Conservation (phyloP, 2,797 vertebrate genomes). For the Pseudotriccus pelzelni region DNA sequence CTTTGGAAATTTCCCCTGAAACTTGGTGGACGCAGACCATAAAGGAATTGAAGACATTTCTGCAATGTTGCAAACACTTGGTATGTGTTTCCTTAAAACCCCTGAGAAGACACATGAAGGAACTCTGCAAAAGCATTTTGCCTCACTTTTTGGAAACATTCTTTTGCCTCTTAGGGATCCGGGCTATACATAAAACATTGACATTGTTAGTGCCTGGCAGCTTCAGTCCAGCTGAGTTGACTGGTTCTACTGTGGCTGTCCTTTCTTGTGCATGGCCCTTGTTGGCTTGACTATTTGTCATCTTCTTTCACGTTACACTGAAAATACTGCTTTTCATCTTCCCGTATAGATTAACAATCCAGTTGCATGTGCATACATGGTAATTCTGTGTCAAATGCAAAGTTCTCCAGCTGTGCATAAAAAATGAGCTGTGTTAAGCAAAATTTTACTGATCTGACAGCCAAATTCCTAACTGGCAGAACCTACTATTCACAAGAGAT, state of each 20-base stretch:
- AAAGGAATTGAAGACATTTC: not conserved
- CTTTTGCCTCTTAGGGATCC: not conserved
- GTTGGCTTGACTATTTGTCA: not conserved
- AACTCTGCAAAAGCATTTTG: not conserved
- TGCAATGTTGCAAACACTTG: not conserved
- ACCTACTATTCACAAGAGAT: rapidly evolving
- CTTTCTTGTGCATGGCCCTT: not conserved
- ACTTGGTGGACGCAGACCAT: not conserved
- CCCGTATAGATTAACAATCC: not conserved
- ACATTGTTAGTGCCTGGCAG: not conserved
- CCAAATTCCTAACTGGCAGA: not conserved
- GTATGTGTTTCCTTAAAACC: not conserved
- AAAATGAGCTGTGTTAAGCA: not conserved
- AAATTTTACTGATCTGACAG: not conserved
- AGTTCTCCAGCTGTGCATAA: not conserved
- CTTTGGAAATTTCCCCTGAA: not conserved
- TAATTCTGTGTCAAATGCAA: not conserved
- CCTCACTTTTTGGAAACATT: not conserved
- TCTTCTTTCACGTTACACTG: not conserved
- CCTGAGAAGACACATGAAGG: not conserved
- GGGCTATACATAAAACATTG: not conserved
- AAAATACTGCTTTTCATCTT: not conserved
- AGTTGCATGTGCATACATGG: not conserved
- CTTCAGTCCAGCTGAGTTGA: not conserved
- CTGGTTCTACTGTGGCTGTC: not conserved